These are phyloP conservation scores for Chelmon rostratus DNA, from an alignment of 2,797 vertebrate genomes.

Conservation along the genomic window DNA sequence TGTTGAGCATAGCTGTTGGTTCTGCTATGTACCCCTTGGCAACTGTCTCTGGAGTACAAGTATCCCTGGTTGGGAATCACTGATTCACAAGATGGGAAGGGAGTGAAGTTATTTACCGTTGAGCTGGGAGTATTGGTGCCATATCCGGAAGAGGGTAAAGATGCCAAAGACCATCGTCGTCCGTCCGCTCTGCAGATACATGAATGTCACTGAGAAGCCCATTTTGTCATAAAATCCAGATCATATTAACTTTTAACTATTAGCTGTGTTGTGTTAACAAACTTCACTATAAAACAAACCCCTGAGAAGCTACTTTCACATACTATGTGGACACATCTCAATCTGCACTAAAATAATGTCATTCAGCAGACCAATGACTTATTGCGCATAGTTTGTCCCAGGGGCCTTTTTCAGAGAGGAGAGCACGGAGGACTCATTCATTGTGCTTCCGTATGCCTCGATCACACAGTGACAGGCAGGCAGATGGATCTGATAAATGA, in stretches of 20 bases:
- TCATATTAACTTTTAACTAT: not conserved
- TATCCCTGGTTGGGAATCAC: not conserved
- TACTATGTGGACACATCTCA: not conserved
- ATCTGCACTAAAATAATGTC: not conserved
- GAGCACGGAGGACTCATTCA: slow-evolving; percentile 14
- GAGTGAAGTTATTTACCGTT: slow-evolving; percentile 84
- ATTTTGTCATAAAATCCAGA: not conserved
- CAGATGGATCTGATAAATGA: slow-evolving; percentile 63
- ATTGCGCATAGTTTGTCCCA: slow-evolving; percentile 9
- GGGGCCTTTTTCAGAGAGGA: slow-evolving; percentile 5
- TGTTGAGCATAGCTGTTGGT: not conserved
- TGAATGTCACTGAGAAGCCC: slow-evolving; percentile 27
- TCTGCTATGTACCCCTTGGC: not conserved
- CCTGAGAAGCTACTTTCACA: slow-evolving; percentile 1
- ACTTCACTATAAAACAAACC: not conserved
- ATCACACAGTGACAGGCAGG: slow-evolving; percentile 56
- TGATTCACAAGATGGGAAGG: not conserved
- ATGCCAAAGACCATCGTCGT: slow-evolving; percentile 92
- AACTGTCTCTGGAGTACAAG: not conserved
- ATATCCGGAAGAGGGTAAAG: slow-evolving; percentile 93
- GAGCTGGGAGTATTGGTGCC: slow-evolving; percentile 95
- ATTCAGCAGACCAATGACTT: slow-evolving; percentile 28
- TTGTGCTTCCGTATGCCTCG: slow-evolving; percentile 2
- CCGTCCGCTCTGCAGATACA: slow-evolving; percentile 88
- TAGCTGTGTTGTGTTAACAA: not conserved